These are phyloP conservation scores for Isichthys henryi DNA, from an alignment of 2,113 vertebrate species.

Conservation along the genomic window DNA sequence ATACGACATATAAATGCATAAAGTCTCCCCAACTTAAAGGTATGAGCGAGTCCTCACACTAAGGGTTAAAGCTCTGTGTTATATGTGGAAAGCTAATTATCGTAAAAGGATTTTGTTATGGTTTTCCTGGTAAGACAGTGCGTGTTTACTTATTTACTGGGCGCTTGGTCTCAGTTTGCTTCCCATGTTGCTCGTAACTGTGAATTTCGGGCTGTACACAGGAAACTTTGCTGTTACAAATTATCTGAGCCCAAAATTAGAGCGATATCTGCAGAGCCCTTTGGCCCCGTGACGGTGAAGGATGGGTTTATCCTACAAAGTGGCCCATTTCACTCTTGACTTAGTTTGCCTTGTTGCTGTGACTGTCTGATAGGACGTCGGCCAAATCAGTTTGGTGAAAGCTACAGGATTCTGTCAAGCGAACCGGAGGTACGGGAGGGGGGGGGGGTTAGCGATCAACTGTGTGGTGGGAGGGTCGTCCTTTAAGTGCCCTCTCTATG, in stretches of 20 bases:
- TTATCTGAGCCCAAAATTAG: not conserved
- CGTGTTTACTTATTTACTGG: not conserved
- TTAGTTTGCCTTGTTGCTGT: not conserved
- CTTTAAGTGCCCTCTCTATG: not conserved
- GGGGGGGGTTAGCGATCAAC: not conserved
- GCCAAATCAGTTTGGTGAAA: not conserved
- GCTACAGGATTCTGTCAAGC: not conserved
- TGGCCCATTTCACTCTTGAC: not conserved
- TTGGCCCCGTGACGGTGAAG: not conserved
- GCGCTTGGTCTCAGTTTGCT: not conserved
- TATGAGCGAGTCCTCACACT: not conserved
- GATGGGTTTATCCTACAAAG: not conserved
- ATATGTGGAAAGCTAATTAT: not conserved
- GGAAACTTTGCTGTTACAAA: not conserved
- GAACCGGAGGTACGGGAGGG: not conserved
- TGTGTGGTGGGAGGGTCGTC: not conserved
- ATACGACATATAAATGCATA: not conserved
- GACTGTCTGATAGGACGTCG: not conserved
- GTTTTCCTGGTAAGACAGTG: not conserved
- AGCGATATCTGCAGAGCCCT: not conserved
- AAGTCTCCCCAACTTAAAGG: not conserved
- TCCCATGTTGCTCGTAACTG: not conserved
- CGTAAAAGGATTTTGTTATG: not conserved
- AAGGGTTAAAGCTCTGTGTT: not conserved
- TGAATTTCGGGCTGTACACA: not conserved